phyloP scores from a whole-genome alignment of 1,140 invertebrate genomes.

The Heliconius eleuchia region DNA sequence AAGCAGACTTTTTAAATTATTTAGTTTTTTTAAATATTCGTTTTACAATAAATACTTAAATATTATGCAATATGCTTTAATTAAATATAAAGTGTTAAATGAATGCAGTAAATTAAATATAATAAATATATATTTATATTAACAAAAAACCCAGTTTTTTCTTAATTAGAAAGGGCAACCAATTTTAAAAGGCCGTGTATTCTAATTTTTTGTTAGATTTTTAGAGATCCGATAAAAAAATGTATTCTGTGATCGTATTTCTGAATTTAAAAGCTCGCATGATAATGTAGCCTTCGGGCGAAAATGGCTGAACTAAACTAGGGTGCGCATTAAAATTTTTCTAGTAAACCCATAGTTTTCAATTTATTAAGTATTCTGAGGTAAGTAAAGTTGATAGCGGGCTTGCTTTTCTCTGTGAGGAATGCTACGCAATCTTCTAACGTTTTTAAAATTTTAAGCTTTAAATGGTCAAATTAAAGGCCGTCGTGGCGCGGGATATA shows the following conservation, averaged over 20 bases:
- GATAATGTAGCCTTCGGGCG: not conserved
- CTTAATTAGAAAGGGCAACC: not conserved
- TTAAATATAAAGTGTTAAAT: not conserved
- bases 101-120: not conserved
- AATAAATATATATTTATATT: too few species aligned
- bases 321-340: constrained; percentile 19
- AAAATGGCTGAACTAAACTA: constrained; percentile 4
- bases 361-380: constrained; percentile 31
- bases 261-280: constrained; percentile 11
- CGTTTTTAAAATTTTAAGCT: not conserved
- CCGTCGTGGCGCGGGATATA: too few species aligned
- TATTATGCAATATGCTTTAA: too few species aligned
- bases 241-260: not conserved
- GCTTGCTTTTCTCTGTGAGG: not conserved
- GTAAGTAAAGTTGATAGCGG: not conserved
- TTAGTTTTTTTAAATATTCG: too few species aligned
- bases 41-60: too few species aligned
- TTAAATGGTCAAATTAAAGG: not conserved
- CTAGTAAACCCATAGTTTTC: constrained; percentile 25
- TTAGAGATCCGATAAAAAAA: not conserved
- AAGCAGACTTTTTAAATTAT: too few species aligned
- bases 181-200: not conserved
- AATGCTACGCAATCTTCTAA: not conserved
- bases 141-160: too few species aligned
- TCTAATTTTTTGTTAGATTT: not conserved